Evolutionary conservation across 35 echinoderm and acorn worm species (phyloP), one percentile per base, ranked within the genome.

Genomic region (Ophiothrix spiculata): DNA sequence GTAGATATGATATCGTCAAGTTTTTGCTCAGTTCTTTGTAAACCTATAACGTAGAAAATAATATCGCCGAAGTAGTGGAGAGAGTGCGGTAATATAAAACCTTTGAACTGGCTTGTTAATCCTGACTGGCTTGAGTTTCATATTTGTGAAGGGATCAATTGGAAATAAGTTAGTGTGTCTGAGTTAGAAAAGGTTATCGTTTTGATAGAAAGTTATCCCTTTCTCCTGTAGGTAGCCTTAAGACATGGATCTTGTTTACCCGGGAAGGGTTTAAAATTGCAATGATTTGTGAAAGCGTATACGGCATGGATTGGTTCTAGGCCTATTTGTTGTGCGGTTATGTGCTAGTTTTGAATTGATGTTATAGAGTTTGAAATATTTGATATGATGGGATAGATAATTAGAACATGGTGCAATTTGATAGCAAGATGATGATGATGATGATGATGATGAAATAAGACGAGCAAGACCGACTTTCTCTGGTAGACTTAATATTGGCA

Each of bases 91-190:
- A 69, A 69, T 69, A 49, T 69, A 69, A 69, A 69, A 69, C 60
- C 60, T 69, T 69, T 69, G 60, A 69, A 69, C 60, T 69, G 60
- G 16, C 60, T 69, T 69, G 60, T 69, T 69, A 69, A 69, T 69
- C 60, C 60, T 69, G 17, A 2, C 60, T 28, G 2, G 60, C 60
- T 69, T 69, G 17, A 28, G 60, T 69, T 69, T 69, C 60, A 69
- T 69, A 69, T 69, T 69, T 69, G 60, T 15, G 4, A 28, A 69
- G 60, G 60, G 60, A 69, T 69, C 60, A 69, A 69, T 69, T 28
- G 60, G 6, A n/a, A 69, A 69, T 69, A 69, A 69, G 60, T 69
- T 49, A 25, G 16, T 69, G 60, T 69, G 60, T 69, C 60, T 69
- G 6, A 69, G 29, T n/a, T 15, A 28, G 60, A 28, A 69, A 69